Conservation (phyloP, 2,888 invertebrate genomes). For the Drosophila percnosoma region DNA sequence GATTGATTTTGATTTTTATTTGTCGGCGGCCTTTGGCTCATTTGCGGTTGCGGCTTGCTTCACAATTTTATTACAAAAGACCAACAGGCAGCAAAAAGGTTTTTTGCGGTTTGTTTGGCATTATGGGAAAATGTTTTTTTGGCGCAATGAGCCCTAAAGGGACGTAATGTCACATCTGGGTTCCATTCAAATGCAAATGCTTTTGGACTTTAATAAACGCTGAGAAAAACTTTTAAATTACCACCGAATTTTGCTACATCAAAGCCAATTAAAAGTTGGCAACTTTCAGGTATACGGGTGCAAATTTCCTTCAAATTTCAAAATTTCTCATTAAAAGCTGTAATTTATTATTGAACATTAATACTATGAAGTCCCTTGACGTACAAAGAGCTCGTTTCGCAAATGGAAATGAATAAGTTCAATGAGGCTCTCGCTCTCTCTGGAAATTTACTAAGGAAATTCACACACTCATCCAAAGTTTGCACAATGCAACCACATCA, state of each 20-base stretch:
- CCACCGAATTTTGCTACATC: conserved; percentile 35
- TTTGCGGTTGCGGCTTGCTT: conserved; percentile 33
- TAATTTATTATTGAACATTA: neutral
- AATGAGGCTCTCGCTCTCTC: neutral
- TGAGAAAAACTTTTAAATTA: conserved; percentile 42
- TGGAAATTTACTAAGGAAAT: neutral
- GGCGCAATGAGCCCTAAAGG: conserved; percentile 25
- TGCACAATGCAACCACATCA: neutral
- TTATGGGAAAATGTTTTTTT: conserved; percentile 3
- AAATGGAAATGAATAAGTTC: neutral
- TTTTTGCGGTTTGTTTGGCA: conserved; percentile 23
- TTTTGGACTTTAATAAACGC: neutral
- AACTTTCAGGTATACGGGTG: neutral
- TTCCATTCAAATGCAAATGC: conserved; percentile 20
- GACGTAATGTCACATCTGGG: conserved; percentile 9
- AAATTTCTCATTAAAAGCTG: neutral
- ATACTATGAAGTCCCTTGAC: neutral
- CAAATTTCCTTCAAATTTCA: neutral
- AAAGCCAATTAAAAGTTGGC: conserved; percentile 42
- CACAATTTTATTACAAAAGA: conserved; percentile 13
- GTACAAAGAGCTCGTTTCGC: neutral
- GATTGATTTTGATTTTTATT: conserved; percentile 49
- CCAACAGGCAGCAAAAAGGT: conserved; percentile 8
- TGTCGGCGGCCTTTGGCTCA: conserved; percentile 29
- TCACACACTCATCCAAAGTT: neutral